Evolutionary conservation across 2,797 vertebrate species (phyloP).

Genomic region (Lophura swinhoii): DNA sequence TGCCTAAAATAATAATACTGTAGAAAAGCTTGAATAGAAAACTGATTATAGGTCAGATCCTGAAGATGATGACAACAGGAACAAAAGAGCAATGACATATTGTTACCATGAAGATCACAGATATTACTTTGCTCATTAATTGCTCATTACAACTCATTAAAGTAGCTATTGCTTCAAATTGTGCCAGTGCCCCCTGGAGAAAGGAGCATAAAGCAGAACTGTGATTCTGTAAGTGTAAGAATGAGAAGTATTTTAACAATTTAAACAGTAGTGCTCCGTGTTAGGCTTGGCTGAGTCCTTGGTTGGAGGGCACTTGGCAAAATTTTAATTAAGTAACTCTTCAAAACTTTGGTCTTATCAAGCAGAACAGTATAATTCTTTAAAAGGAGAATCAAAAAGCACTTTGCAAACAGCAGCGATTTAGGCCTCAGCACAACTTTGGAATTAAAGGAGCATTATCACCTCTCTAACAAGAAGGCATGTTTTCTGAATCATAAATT

Average conservation of each 20-base stretch:
- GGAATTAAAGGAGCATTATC: background rate
- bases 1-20: background rate
- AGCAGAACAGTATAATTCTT: background rate
- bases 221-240: slow-evolving; percentile 48
- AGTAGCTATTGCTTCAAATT: slow-evolving; percentile 39
- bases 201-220: slow-evolving; percentile 17
- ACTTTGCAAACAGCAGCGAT: background rate
- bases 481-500: background rate
- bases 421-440: background rate
- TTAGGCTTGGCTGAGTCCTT: background rate
- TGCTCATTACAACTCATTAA: slow-evolving; percentile 58
- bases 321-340: slow-evolving; percentile 11
- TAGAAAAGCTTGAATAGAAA: slow-evolving; percentile 38
- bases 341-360: background rate
- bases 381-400: slow-evolving; percentile 15
- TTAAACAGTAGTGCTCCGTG: background rate
- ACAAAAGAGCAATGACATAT: slow-evolving; percentile 54
- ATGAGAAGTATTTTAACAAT: background rate
- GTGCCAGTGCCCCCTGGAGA: background rate
- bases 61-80: slow-evolving; percentile 30
- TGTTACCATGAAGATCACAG: slow-evolving; percentile 48
- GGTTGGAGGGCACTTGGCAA: background rate
- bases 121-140: slow-evolving; percentile 70
- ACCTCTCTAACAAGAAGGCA: background rate
- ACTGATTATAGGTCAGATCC: slow-evolving; percentile 57